Conservation (phyloP, 2,113 vertebrate species). For the Dermatemys mawii region DNA sequence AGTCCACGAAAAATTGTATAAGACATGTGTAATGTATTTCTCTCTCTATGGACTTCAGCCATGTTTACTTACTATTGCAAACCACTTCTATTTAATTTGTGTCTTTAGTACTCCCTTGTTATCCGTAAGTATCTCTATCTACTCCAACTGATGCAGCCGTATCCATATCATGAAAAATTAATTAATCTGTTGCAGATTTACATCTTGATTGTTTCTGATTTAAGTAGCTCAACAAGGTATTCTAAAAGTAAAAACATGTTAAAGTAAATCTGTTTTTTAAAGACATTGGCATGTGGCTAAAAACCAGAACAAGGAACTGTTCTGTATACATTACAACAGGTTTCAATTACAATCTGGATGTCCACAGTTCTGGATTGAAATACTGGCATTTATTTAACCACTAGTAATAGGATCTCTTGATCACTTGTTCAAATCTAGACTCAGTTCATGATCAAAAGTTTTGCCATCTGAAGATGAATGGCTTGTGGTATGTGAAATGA, state of each 20-base stretch:
- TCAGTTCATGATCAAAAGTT: not conserved
- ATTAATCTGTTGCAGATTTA: not conserved
- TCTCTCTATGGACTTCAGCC: not conserved
- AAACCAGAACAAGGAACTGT: not conserved
- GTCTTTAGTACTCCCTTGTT: conserved; percentile 1
- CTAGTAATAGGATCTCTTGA: not conserved
- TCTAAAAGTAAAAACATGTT: not conserved
- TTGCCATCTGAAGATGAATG: not conserved
- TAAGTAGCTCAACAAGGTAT: not conserved
- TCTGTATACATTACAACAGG: not conserved
- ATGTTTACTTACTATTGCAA: conserved; percentile 19
- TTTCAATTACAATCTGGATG: not conserved
- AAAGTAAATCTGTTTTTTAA: not conserved
- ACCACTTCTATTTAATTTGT: conserved; percentile 4
- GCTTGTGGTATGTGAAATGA: not conserved
- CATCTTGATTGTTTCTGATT: conserved; percentile 12
- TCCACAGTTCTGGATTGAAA: not conserved
- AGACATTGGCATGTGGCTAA: not conserved
- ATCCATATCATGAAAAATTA: conserved; percentile 8
- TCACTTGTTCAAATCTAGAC: not conserved
- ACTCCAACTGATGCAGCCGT: not conserved
- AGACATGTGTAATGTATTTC: not conserved
- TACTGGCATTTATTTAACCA: not conserved
- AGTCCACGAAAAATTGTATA: not conserved
- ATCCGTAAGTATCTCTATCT: conserved; percentile 24